These are phyloP conservation scores for Drosophila antonietae DNA, from an alignment of 2,888 invertebrate genomes.

Conservation along the genomic window DNA sequence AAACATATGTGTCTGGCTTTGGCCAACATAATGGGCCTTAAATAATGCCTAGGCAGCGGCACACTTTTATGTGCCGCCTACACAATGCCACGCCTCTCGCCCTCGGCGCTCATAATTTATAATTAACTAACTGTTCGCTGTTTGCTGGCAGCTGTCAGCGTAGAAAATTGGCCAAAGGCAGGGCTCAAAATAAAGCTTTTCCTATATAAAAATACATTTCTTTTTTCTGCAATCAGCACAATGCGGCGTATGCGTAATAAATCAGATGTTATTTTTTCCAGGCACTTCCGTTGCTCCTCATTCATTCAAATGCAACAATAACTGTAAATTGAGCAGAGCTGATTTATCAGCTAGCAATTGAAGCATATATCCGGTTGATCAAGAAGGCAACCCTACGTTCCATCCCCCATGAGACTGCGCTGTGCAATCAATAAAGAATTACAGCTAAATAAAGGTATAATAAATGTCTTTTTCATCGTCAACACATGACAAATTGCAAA, in stretches of 20 bases:
- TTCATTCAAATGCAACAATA: constrained; percentile 18
- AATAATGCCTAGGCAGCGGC: constrained; percentile 25
- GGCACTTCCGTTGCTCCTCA: constrained; percentile 7
- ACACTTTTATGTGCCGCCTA: constrained; percentile 29
- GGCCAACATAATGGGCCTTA: constrained; percentile 11
- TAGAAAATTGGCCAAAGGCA: constrained; percentile 11
- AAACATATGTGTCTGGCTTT: constrained; percentile 32
- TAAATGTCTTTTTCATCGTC: constrained; percentile 3
- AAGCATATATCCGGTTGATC: constrained; percentile 13
- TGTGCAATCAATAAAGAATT: constrained; percentile 25
- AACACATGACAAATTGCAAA: neutral
- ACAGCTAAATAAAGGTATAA: neutral
- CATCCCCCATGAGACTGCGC: neutral
- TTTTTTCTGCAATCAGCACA: constrained; percentile 1
- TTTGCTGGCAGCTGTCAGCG: constrained; percentile 39
- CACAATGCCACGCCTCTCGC: neutral
- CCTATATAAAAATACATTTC: neutral
- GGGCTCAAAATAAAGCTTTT: neutral
- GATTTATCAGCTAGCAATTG: constrained; percentile 28
- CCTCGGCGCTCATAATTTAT: constrained; percentile 54
- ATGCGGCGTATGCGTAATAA: constrained; percentile 51
- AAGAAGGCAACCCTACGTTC: neutral
- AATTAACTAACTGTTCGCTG: constrained; percentile 59
- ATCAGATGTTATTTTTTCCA: constrained; percentile 6
- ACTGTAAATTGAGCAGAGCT: constrained; percentile 28